phyloP scores from a whole-genome alignment of 1,140 invertebrate species.

The Lepidurus apus region DNA sequence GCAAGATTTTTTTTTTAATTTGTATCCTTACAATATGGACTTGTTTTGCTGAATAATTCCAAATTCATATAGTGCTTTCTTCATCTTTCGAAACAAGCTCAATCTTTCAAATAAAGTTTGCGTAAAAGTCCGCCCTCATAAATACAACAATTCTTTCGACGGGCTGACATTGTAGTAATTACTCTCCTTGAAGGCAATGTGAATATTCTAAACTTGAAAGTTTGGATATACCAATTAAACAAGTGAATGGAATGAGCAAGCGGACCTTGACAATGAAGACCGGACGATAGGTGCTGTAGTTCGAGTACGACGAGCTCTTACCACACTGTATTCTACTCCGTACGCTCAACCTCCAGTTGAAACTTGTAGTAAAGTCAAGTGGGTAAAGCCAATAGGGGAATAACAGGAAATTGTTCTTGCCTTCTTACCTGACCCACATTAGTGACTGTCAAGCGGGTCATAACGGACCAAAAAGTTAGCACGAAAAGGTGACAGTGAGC shows the following conservation, averaged over 20 bases:
- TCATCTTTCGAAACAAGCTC: too few relatives aligned
- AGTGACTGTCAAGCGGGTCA: not conserved
- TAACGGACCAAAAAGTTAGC: not conserved
- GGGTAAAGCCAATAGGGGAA: not conserved
- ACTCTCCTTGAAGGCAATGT: too few relatives aligned
- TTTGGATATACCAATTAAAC: too few relatives aligned
- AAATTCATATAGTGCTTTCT: too few relatives aligned
- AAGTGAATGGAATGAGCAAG: not conserved
- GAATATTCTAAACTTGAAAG: too few relatives aligned
- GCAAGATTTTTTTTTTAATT: too few relatives aligned
- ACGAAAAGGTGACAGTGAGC: not conserved
- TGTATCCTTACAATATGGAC: too few relatives aligned
- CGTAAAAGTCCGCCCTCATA: too few relatives aligned
- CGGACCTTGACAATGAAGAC: conserved; percentile 3
- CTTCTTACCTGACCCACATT: not conserved
- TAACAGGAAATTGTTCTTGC: not conserved
- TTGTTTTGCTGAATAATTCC: too few relatives aligned
- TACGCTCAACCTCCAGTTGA: not conserved
- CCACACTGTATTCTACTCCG: not conserved
- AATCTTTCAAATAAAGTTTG: too few relatives aligned
- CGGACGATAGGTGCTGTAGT: not conserved
- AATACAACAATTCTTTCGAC: too few relatives aligned
- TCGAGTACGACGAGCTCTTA: not conserved
- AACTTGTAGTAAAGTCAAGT: not conserved
- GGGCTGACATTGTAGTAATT: too few relatives aligned